Evolutionary conservation across 1,140 invertebrate genomes (phyloP), one percentile per base, ranked within the genome.

Genomic region (Pogonognathellus flavescens): DNA sequence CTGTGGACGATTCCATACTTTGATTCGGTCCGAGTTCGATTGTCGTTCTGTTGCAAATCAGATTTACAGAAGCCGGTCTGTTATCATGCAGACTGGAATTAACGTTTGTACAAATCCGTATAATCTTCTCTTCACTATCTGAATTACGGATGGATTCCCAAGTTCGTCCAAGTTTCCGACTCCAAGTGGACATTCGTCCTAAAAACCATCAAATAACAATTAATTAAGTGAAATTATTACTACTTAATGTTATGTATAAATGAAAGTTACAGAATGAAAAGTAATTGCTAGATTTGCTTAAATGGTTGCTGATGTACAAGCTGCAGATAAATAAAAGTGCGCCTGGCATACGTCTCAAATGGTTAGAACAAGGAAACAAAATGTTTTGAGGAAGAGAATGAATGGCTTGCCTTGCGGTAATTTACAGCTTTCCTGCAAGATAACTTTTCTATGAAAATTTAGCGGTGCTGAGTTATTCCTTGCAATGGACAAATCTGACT

Each of bases 141-240:
- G 92, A 92, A 76, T 92, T 90, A 89, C 92, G 93, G 53, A 94
- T 88, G 85, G 93, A 92, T 57, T 94, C 93, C 93, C 93, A 93
- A 89, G 92, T 93, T 83, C 90, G 90, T 9, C 84, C 93, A 53
- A 94, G 92, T 90, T 92, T 93, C 89, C 91, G 92, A 53, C 93
- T 93, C 93, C 93, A 94, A n/a, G 93, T 93, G 8, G 93, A 92
- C 70, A 76, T 49, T 2, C 70, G 70, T 7, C 70, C 70, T 76
- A n/a, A 41, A 41, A 41, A n/a, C n/a, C n/a, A n/a, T n/a, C n/a
- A n/a, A n/a, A n/a, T n/a, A n/a, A n/a, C n/a, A n/a, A n/a, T n/a
- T n/a, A n/a, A n/a, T n/a, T n/a, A n/a, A n/a, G n/a, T n/a, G n/a
- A n/a, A n/a, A n/a, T n/a, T n/a, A n/a, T n/a, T n/a, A n/a, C n/a